A percentile compares a stretch with the other conserved stretches of the same genome.
These are phyloP conservation scores for Triops longicaudatus DNA, from an alignment of 1,140 invertebrate species.

Conservation along the genomic window DNA sequence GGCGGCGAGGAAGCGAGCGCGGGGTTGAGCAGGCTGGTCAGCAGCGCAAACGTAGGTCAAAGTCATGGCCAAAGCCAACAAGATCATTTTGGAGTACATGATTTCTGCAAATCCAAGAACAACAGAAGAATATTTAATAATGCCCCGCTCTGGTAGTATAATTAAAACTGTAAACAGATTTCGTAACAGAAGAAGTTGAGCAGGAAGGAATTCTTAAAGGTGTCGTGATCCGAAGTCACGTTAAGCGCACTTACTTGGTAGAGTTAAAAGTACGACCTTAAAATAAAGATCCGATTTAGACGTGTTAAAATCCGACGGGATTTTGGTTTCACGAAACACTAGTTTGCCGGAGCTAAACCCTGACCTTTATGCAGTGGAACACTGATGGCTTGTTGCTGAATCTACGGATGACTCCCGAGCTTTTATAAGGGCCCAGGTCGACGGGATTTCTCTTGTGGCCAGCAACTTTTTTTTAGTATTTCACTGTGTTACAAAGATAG, in stretches of 20 bases:
- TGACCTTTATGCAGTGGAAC: background rate
- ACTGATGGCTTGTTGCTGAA: background rate
- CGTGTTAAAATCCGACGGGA: background rate
- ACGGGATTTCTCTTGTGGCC: background rate
- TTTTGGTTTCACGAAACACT: background rate
- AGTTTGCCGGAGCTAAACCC: background rate
- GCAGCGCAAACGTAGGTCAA: background rate
- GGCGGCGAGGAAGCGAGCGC: background rate
- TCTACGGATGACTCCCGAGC: constrained; percentile 2
- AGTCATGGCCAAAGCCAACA: background rate
- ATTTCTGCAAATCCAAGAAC: background rate
- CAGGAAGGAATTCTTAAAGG: background rate
- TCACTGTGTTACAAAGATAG: background rate
- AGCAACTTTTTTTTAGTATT: background rate
- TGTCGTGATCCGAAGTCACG: background rate
- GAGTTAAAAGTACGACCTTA: no score
- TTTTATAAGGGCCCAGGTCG: background rate
- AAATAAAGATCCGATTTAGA: background rate
- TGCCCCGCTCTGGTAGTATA: no score
- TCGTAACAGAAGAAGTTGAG: no score
- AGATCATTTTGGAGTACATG: constrained; percentile 3
- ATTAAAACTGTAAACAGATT: no score
- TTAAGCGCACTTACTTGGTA: background rate
- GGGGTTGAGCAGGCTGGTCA: background rate
- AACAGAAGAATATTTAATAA: no score